phyloP scores from a whole-genome alignment of 2,888 invertebrate genomes.

The Drosophila prostipennis region DNA sequence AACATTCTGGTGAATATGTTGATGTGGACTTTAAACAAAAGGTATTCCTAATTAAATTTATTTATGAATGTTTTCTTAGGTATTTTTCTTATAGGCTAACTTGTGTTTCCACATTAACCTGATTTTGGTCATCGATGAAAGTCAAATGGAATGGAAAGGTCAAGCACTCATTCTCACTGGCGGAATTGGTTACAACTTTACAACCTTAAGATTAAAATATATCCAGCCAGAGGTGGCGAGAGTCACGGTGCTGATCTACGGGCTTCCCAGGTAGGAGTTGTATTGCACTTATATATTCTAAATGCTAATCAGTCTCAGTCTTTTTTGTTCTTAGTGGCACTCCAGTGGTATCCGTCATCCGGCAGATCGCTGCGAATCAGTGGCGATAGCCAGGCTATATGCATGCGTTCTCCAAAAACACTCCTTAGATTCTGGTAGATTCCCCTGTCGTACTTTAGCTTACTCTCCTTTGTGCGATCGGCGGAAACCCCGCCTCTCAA shows the following conservation, averaged over 20 bases:
- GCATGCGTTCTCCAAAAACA: constrained; percentile 92
- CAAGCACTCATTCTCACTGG: constrained; percentile 40
- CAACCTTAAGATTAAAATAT: constrained; percentile 33
- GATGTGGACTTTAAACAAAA: constrained; percentile 26
- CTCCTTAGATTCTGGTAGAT: constrained; percentile 88
- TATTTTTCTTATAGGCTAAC: constrained; percentile 14
- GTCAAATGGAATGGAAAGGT: constrained; percentile 12
- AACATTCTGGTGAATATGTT: background rate
- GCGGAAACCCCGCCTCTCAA: constrained; percentile 88
- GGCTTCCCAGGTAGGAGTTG: constrained; percentile 15
- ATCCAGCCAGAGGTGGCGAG: background rate
- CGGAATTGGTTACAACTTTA: constrained; percentile 57
- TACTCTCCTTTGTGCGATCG: constrained; percentile 84
- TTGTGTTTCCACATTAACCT: constrained; percentile 44
- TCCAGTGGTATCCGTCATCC: constrained; percentile 89
- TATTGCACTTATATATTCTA: background rate
- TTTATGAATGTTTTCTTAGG: background rate
- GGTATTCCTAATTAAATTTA: constrained; percentile 28
- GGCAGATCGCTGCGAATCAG: constrained; percentile 90
- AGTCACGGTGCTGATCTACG: constrained; percentile 55
- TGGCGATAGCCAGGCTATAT: constrained; percentile 91
- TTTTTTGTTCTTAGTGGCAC: constrained; percentile 25
- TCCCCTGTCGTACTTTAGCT: constrained; percentile 88
- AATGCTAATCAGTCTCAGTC: constrained; percentile 14
- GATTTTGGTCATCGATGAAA: constrained; percentile 59